Evolutionary conservation across 2,888 invertebrate genomes (phyloP), one percentile per base, ranked within the genome.

Genomic region (Sylvicola cinctus): DNA sequence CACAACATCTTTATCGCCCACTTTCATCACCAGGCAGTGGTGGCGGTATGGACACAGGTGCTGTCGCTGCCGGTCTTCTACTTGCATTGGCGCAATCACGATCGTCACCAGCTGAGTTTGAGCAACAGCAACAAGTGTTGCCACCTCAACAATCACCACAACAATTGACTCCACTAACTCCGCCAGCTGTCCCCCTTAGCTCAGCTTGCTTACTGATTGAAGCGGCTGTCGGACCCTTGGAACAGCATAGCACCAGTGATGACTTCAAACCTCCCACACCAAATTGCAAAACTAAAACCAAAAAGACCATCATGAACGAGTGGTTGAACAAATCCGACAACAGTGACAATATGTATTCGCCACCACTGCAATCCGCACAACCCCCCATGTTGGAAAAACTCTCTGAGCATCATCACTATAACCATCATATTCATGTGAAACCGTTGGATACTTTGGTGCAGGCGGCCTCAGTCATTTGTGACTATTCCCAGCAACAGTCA

Each of bases 271-370:
- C 85, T 49, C 87, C 88, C 3, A 44, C 49, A 2, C 20, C 20
- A 6, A 20, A 20, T 20, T 20, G 20, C 20, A 20, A 50, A 12
- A 49, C 57, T 0, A 90, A 90, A 61, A 88, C 90, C 0, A 91
- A 91, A 57, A 90, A 88, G 60, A 71, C 72, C 1, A 66, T 88
- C 49, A 84, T 87, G 68, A 84, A 78, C 40, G 87, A 85, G 51
- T 90, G 90, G 88, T 60, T 87, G 34, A 79, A 78, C 44, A 78
- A 84, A 47, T 74, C 74, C 32, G 74, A 71, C 26, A 66, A 66
- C 10, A 17, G n/a, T 8, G 10, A 66, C 10, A 16, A n/a, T 11
- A 11, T 25, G 8, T 23, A 26, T n/a, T 38, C 45, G 60, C 58
- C 60, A 61, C 2, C 59, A 60, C 0, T 60, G 60, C 2, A 61